Percentiles rank a stretch among this genome's conserved stretches.
These are phyloP conservation scores for Austrolebias charrua DNA, from an alignment of 2,797 vertebrate genomes.

Conservation along the genomic window DNA sequence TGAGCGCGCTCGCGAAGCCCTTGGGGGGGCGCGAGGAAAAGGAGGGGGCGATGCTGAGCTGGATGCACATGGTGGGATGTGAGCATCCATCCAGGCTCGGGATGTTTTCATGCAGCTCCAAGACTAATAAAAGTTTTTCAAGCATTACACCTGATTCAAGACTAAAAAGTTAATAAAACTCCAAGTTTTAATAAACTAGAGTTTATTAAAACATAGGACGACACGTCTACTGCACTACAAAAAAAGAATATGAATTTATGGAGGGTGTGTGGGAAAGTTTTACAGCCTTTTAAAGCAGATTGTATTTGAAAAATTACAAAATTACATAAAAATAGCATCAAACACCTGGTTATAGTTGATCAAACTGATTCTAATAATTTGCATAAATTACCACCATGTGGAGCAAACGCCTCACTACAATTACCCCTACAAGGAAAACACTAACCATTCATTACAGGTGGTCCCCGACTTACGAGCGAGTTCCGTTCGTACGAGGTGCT, in stretches of 20 bases:
- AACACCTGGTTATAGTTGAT: background rate
- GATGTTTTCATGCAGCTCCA: conserved; percentile 32
- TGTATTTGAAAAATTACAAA: too few species aligned
- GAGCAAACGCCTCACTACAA: conserved; percentile 3
- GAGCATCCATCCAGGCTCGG: conserved; percentile 50
- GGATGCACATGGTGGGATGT: conserved; percentile 58
- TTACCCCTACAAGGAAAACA: too few species aligned
- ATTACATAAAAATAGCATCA: too few species aligned
- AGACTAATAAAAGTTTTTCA: too few species aligned
- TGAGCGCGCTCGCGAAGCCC: conserved; percentile 85
- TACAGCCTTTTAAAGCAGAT: too few species aligned
- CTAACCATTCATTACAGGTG: too few species aligned
- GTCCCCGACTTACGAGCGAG: too few species aligned
- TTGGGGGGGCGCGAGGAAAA: conserved; percentile 50
- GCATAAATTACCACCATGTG: conserved; percentile 68
- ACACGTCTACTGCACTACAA: background rate
- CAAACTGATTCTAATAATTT: conserved; percentile 33
- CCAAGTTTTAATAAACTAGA: too few species aligned
- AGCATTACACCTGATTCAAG: too few species aligned
- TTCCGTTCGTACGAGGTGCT: too few species aligned
- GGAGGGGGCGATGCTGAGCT: conserved; percentile 24
- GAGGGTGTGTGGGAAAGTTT: too few species aligned
- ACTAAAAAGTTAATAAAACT: too few species aligned
- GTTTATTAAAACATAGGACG: background rate
- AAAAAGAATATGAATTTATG: background rate